Base-by-base conservation (phyloP, 1,140 invertebrate genomes). In the Orchesella cincta region DNA sequence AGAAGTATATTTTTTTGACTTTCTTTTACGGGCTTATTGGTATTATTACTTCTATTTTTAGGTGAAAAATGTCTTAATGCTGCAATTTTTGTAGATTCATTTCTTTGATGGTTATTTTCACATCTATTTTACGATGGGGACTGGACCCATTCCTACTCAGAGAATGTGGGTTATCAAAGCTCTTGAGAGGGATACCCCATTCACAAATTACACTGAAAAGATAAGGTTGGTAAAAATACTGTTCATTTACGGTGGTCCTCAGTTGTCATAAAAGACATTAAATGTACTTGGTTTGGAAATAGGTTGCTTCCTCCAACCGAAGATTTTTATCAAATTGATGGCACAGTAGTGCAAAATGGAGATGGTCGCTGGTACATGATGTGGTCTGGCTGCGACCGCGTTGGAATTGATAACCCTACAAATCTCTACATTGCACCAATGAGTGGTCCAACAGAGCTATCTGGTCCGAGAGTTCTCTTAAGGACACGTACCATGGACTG, bases 381-480 rank as follows among this genome's bases (percentile, higher is more conserved):
- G 57, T 81, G 80, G 80, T 77, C 75, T 12, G 80, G 80, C 0
- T 81, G 80, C 76, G 78, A 78, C 46, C 31, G 18, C 29, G 33
- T 76, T 14, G 35, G 75, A 20, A 52, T 74, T 31, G 80, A 76
- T 57, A 76, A 74, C 62, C 80, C 80, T 20, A 78, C 79, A 75
- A 79, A 81, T 54, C 57, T 81, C 0, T 81, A 81, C 74, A 81
- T 81, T 46, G 80, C 80, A 31, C 76, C 74, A 1, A 79, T 79
- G 78, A 75, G 51, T 26, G 70, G 78, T 26, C 80, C 80, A n/a
- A 75, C 54, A 54, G 33, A 36, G 23, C 72, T 81, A 35, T 77
- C 51, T n/a, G 79, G 79, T 20, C 54, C 64, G 16, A 29, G 78
- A 16, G 78, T 79, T 67, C 8, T 77, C 18, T 74, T 79, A 26